Evolutionary conservation across 1,140 invertebrate species (phyloP), one percentile per base, ranked within the genome.

Genomic region (Nomia melanderi): DNA sequence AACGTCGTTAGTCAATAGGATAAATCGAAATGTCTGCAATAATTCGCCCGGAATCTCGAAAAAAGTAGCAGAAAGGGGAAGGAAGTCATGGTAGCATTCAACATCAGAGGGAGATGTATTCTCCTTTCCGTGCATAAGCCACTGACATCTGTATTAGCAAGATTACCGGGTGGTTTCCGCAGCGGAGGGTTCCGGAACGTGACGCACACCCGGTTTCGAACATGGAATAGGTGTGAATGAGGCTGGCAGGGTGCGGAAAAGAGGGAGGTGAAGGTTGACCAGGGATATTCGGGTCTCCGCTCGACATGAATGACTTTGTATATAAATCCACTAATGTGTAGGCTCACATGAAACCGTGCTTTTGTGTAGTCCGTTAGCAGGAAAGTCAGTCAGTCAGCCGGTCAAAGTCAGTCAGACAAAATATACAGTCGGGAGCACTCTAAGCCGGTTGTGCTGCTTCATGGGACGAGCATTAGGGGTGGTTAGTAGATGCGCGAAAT

Each of bases 301-400:
- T 47, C 78, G 56, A 31, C 36, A 39, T 78, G 79, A 87, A 86
- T 82, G 85, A 88, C 85, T 84, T 89, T 89, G 86, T 90, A 78
- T 90, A 82, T 76, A 79, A 88, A 84, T 86, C 86, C 86, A 85
- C 88, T 90, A 90, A 90, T 90, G 88, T 85, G 87, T 89, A 85
- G 85, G 88, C 87, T 88, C 81, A 85, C 82, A 87, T 85, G 89
- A 86, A 87, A 85, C 83, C 67, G 73, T 71, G 31, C 76, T 86
- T 86, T 88, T 83, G 78, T 85, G 27, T 39, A 27, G 60, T 56
- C 81, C 74, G 29, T 80, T 75, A 60, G 77, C 83, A 82, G 78
- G 78, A 81, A 78, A 84, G 79, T 75, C 76, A 85, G 82, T 78
- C 54, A 62, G 74, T 50, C 29, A 62, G 75, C 41, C 14, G 20